A percentile compares a stretch with the other conserved stretches of the same genome.
Evolutionary conservation across 2,797 vertebrate species (phyloP).

Genomic region (Masticophis lateralis): DNA sequence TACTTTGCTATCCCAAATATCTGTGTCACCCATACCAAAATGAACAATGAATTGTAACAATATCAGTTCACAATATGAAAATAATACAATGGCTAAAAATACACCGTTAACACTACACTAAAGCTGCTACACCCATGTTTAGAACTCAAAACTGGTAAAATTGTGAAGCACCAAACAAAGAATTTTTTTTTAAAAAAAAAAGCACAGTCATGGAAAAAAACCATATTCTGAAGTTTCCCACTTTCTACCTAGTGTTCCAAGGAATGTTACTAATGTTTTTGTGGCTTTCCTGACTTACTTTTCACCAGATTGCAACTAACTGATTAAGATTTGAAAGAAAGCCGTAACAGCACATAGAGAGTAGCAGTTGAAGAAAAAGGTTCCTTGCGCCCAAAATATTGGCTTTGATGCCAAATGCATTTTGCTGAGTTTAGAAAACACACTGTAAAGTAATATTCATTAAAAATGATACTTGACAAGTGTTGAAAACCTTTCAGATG

Average conservation of each 20-base stretch:
- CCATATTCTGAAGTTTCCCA: background rate
- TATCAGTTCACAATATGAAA: constrained; percentile 14
- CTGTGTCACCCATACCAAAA: constrained; percentile 42
- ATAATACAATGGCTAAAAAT: constrained; percentile 33
- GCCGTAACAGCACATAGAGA: background rate
- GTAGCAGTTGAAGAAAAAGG: background rate
- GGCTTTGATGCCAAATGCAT: background rate
- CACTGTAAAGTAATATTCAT: background rate
- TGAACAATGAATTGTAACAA: constrained; percentile 29
- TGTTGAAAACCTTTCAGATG: constrained; percentile 33
- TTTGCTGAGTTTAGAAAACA: background rate
- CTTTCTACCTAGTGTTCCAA: background rate
- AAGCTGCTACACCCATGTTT: background rate
- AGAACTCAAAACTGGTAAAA: background rate
- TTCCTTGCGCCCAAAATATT: background rate
- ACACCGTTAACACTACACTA: constrained; percentile 34
- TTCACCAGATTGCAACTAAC: background rate
- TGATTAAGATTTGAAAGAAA: background rate
- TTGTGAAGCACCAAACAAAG: background rate
- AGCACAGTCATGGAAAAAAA: background rate
- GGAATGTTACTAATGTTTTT: background rate
- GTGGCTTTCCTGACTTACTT: background rate
- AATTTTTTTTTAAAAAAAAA: background rate
- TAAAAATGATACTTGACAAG: constrained; percentile 31
- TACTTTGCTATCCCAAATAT: background rate